phyloP scores from a whole-genome alignment of 2,888 invertebrate genomes.

The Cremastobaeus sp. region DNA sequence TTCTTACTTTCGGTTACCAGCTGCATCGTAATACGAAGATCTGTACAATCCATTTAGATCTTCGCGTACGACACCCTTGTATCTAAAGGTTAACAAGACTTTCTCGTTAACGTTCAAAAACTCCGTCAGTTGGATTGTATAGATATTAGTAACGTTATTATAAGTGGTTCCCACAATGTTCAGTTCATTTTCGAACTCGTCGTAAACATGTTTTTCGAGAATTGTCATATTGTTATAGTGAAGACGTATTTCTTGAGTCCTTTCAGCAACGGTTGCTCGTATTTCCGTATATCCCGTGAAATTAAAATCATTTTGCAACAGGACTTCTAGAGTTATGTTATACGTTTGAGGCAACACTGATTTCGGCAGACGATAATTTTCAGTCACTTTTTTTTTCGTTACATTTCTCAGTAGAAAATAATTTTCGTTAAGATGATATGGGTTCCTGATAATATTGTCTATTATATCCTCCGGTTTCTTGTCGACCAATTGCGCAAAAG shows the following conservation, averaged over 20 bases:
- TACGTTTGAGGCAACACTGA: too few relatives aligned
- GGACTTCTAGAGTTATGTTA: too few relatives aligned
- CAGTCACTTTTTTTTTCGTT: too few relatives aligned
- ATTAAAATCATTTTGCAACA: constrained; percentile 19
- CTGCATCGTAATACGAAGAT: constrained; percentile 79
- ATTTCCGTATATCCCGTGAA: constrained; percentile 44
- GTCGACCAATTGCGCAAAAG: not conserved
- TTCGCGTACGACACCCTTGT: constrained; percentile 81
- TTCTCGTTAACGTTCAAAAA: not conserved
- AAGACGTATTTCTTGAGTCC: constrained; percentile 31
- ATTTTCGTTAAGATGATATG: too few relatives aligned
- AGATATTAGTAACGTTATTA: constrained; percentile 23
- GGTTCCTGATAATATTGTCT: too few relatives aligned
- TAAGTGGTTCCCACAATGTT: constrained; percentile 5
- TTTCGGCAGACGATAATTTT: too few relatives aligned
- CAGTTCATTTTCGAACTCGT: too few relatives aligned
- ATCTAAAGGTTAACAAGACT: constrained; percentile 79
- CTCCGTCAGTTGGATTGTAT: constrained; percentile 3
- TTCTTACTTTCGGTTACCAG: constrained; percentile 77
- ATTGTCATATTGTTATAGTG: constrained; percentile 42
- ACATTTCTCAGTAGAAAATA: too few relatives aligned
- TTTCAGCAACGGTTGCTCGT: constrained; percentile 27
- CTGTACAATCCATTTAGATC: constrained; percentile 84
- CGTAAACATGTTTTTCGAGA: not conserved
- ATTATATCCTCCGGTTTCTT: too few relatives aligned